Evolutionary conservation across 2,113 vertebrate species (phyloP), one percentile per base, ranked within the genome.

Genomic region (Sinocyclocheilus anophthalmus): DNA sequence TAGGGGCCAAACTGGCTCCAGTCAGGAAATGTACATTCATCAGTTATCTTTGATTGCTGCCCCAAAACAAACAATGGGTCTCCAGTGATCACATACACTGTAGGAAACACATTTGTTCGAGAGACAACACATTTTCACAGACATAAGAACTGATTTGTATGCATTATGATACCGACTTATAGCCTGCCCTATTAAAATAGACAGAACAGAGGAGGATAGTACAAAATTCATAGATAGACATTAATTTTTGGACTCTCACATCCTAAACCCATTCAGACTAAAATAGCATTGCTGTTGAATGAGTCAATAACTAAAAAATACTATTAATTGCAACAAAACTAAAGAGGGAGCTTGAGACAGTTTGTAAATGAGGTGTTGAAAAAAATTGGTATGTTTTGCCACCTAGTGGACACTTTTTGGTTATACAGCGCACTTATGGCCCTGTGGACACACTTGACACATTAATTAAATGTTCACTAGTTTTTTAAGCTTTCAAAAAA

Each of bases 1-100:
- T 90, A 88, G 22, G 37, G 37, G 53, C 33, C 73, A 2, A 73
- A 63, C 22, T 87, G 86, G 85, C 86, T 90, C 83, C 83, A 88
- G 33, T 5, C 76, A 86, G 90, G 88, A 90, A 88, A 70, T 48
- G 75, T 76, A 81, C 87, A 85, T 88, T 83, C 81, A 67, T 42
- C 30, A 84, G 82, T 85, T 83, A 85, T 89, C 80, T 91, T 65
- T 61, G 24, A 84, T 63, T 87, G 45, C 26, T n/a, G 61, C 12
- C 77, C 73, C 45, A 85, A 83, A 84, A 86, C 81, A 90, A 86
- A 89, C 84, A 88, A 42, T 37, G 61, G 1, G 57, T 18, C 45
- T 39, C 14, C 37, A 50, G 45, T 50, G 30, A 86, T 55, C 75
- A 72, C 75, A 72, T 48, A 4, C 45, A 81, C 7, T 26, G 57